Base-by-base conservation (phyloP, 2,113 vertebrate genomes). In the Salvelinus namaycush region DNA sequence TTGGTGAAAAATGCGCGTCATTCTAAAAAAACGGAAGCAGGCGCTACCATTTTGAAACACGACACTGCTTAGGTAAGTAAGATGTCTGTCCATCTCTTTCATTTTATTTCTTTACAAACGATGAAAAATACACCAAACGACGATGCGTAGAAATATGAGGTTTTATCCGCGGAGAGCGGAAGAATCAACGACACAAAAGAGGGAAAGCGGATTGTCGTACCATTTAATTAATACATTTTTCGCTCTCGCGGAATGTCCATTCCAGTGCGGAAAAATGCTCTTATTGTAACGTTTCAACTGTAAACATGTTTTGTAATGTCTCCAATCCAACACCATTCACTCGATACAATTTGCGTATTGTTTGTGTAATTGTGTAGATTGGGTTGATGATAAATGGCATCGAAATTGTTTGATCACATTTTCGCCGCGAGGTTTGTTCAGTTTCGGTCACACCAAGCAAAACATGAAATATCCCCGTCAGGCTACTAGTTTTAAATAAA, bases 21-120 rank as follows among this genome's bases (percentile, higher is more conserved):
- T 77, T 86, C 89, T 65, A 66, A 77, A 29, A 76, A 89, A 90
- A 88, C 91, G 93, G 92, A 94, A 94, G 92, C 92, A 86, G 89
- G 89, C 91, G 91, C 92, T 91, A 94, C 94, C 93, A 94, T 94
- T 94, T 94, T 94, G 92, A 93, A 93, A 92, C 29, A 78, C 88
- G 86, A 87, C 92, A 92, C 90, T 87, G 93, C 81, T 84, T 84
- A 91, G 93, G 93, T 94, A 94, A 94, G 93, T 94, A 94, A 94
- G 93, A 93, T 89, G 86, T 75, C 31, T 76, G 34, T 27, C 6
- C 8, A 59, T 80, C 76, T 77, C 74, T 67, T 54, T 70, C 0
- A 4, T 31, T 20, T 54, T 71, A 31, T 77, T 69, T 48, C 51
- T 14, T 54, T 54, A 16, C 12, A 26, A 22, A 14, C 66, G 18